Conservation (phyloP, 2,888 invertebrate genomes). For the Agriopis leucophaearia region DNA sequence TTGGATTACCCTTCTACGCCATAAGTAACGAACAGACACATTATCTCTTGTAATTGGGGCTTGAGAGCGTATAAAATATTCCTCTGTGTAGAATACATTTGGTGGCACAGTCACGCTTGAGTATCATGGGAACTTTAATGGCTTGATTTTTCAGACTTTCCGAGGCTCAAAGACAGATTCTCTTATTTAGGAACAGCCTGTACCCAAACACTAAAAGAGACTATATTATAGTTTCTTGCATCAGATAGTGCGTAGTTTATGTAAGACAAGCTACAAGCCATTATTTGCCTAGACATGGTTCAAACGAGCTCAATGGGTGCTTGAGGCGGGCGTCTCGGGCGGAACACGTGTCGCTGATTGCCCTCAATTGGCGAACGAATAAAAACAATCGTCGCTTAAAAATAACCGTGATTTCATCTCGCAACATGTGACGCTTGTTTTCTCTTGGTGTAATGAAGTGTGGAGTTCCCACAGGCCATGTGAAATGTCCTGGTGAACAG, state of each 20-base stretch:
- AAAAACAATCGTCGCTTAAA: slow-evolving; percentile 86
- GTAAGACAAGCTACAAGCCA: slow-evolving; percentile 42
- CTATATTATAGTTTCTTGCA: slow-evolving; percentile 20
- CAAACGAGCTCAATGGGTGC: slow-evolving; percentile 75
- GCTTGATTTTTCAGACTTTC: slow-evolving; percentile 5
- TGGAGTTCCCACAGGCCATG: slow-evolving; percentile 78
- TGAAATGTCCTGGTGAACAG: slow-evolving; percentile 73
- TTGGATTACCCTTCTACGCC: slow-evolving; percentile 72
- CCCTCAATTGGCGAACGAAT: slow-evolving; percentile 86
- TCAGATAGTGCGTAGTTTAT: slow-evolving; percentile 23
- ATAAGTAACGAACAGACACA: slow-evolving; percentile 65
- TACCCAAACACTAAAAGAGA: slow-evolving; percentile 19
- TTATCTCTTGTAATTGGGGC: slow-evolving; percentile 78
- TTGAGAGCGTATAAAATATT: slow-evolving; percentile 77
- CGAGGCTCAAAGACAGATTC: neutral
- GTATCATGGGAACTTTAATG: slow-evolving; percentile 52
- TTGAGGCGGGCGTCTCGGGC: slow-evolving; percentile 74
- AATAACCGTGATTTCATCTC: slow-evolving; percentile 86
- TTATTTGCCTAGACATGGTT: slow-evolving; percentile 61
- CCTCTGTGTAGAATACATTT: slow-evolving; percentile 54
- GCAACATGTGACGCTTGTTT: slow-evolving; percentile 82
- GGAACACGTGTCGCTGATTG: slow-evolving; percentile 85
- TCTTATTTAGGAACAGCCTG: slow-evolving; percentile 39
- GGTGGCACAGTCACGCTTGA: slow-evolving; percentile 50
- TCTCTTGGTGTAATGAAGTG: slow-evolving; percentile 70